Percentiles rank a stretch among this genome's conserved stretches.
phyloP scores from a whole-genome alignment of 2,888 invertebrate species.

The Omphaloscelis lunosa region DNA sequence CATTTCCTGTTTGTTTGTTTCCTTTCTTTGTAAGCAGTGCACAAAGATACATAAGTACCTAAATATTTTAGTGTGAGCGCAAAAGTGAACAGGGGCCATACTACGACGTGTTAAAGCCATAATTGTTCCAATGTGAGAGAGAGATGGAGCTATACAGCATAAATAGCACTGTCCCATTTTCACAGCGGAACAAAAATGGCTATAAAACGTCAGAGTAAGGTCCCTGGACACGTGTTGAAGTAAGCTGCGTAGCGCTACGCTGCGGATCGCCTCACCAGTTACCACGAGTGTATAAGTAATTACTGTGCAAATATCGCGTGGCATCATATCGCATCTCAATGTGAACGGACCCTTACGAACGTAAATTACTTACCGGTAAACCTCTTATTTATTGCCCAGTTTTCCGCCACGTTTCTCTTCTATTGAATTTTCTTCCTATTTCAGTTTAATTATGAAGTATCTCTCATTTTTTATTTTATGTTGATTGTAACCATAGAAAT shows the following conservation, averaged over 20 bases:
- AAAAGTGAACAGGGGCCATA: no score
- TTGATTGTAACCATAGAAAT: background rate
- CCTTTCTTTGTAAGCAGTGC: background rate
- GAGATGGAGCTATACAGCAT: no score
- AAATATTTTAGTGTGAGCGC: background rate
- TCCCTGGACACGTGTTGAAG: background rate
- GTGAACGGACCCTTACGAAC: conserved; percentile 28
- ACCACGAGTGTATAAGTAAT: background rate
- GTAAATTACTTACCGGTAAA: conserved; percentile 55
- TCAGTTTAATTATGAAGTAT: conserved; percentile 25
- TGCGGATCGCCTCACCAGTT: background rate
- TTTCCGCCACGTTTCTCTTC: conserved; percentile 30
- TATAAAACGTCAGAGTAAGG: no score
- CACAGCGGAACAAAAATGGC: no score
- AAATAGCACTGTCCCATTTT: no score
- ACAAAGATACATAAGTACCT: background rate
- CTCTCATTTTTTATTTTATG: conserved; percentile 15
- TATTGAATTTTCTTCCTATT: conserved; percentile 40
- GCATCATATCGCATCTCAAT: background rate
- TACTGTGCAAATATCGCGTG: background rate
- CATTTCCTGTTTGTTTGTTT: background rate
- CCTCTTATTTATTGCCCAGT: conserved; percentile 57
- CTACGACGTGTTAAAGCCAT: no score
- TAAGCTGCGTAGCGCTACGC: background rate
- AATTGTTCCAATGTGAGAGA: no score